Evolutionary conservation across 1,140 invertebrate genomes (phyloP), one percentile per base, ranked within the genome.

Genomic region (Nebria ingens): DNA sequence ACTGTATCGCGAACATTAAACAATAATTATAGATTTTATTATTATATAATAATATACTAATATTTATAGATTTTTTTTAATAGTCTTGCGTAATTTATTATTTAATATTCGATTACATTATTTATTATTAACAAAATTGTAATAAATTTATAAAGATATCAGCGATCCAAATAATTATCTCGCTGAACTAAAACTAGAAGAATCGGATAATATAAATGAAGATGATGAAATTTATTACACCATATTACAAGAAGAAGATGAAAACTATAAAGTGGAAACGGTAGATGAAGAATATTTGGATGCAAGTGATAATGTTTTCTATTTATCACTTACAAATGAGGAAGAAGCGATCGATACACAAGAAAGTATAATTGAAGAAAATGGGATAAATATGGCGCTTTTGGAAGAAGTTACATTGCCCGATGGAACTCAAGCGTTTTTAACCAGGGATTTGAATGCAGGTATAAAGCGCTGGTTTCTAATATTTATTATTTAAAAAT

Each of bases 371-470:
- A 17, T 12, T 45, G 40, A 45, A 45, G 9, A 45, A 17, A 17
- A 6, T 12, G 17, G 15, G 9, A 17, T 17, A 12, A 17, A 45
- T 17, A 45, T 45, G 40, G 40, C 9, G 17, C 15, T 45, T 45
- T 12, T 45, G 9, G 40, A 45, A 45, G 6, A 45, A 17, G 17
- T 72, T 42, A 71, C 68, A 15, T 58, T 72, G 25, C 64, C 70
- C 6, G 69, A 72, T 63, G 71, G 70, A 21, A 71, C 64, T 2
- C 67, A 70, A 63, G 68, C 71, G 11, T 72, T 68, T 38, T 59
- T 72, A 15, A 60, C 68, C 1, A 62, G 68, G 55, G 62, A 67
- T 53, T 54, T 63, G 2, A 55, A 58, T 25, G 58, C 62, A 6
- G 59, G 64, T 56, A 67, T 38, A 51, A n/a, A n/a, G n/a, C n/a